Evolutionary conservation across 64 coral and sea anemone genomes (phyloP), one percentile per base, ranked within the genome.

Genomic region (Acropora tenuis): DNA sequence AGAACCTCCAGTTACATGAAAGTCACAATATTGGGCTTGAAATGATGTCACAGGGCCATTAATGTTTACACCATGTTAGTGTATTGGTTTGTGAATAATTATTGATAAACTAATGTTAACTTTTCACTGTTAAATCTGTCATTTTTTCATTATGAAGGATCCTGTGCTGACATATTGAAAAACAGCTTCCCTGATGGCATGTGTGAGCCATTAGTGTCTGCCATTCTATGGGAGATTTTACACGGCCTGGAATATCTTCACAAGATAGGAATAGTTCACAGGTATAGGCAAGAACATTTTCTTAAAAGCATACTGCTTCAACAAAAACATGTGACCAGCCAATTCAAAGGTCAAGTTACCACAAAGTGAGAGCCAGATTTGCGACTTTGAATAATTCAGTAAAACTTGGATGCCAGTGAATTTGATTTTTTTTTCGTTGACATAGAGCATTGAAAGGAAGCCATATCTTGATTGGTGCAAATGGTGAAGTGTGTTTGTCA

Each of bases 211-310:
- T 77, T 95, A 19, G 91, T 99, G 94, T 76, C 97, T 83, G 82
- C 79, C n/a, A 94, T 99, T 69, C 58, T 99, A 2, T 90, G 86
- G 88, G 97, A 94, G 88, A 73, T 88, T 20, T 87, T 99, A 10
- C 94, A 96, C 66, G 97, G 91, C 17, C 50, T 99, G 78, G 97
- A 99, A 4, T 96, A 99, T 78, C 80, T 99, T 80, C 94, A 99
- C 47, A 99, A 86, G 40, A 88, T 99, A 85, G 80, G 86, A 8
- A 90, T 96, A 60, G 94, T 99, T 86, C 97, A 99, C 89, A 95
- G 97, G 97, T 99, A 77, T 17, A 74, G 74, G 16, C 30, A 30
- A 30, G 30, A 30, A 30, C 30, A 30, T 30, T 30, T 30, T 30
- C 30, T 30, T 30, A 30, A 30, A 30, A 30, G 30, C 30, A 30